Evolutionary conservation across 2,113 vertebrate species (phyloP).

Genomic region (Tupaia tana): DNA sequence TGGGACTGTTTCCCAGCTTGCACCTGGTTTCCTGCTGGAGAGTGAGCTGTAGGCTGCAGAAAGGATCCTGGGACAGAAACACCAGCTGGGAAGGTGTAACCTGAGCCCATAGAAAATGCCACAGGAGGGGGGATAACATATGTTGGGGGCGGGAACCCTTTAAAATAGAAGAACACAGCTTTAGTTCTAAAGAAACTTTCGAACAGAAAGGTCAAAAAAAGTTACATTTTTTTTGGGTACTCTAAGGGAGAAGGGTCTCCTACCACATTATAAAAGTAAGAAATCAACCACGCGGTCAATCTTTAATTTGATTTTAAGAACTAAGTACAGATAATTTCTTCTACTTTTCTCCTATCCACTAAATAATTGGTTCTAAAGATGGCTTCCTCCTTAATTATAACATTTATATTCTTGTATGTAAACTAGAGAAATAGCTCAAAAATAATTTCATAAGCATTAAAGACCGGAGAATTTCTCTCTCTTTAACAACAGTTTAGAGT

Average conservation of each 20-base stretch:
- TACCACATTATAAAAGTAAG: conserved; percentile 37
- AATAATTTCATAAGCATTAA: not conserved
- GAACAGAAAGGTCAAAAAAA: conserved; percentile 21
- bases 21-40: conserved; percentile 91
- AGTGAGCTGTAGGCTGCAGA: conserved; percentile 93
- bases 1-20: conserved; percentile 96
- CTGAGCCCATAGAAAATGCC: conserved; percentile 96
- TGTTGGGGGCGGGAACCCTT: conserved; percentile 96
- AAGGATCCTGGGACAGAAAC: conserved; percentile 95
- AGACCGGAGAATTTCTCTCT: not conserved
- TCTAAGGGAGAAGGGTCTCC: not conserved
- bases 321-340: not conserved
- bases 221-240: not conserved
- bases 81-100: conserved; percentile 95
- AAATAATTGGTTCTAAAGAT: not conserved
- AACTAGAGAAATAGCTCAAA: conserved; percentile 35
- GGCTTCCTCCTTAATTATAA: not conserved
- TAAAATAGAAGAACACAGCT: conserved; percentile 73
- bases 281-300: not conserved
- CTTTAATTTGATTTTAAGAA: conserved; percentile 55
- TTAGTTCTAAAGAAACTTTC: conserved; percentile 67
- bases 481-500: not conserved
- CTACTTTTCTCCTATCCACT: not conserved
- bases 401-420: not conserved
- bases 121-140: conserved; percentile 97